Base-by-base conservation (phyloP, 2,113 vertebrate species). In the Ictidomys tridecemlineatus region DNA sequence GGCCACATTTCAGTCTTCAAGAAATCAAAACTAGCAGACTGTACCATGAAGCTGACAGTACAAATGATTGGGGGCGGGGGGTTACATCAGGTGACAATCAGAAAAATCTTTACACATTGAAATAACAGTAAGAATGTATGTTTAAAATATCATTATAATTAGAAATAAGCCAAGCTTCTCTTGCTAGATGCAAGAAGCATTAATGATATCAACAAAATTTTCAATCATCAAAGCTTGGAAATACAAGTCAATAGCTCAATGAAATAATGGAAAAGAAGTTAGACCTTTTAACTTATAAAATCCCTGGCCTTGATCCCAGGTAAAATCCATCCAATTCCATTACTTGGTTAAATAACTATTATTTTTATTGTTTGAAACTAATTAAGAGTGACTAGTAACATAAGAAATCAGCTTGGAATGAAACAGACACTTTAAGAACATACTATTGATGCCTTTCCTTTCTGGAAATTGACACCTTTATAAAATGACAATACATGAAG, bases 381-480 rank as follows among this genome's bases (percentile, higher is more conserved):
- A 79, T 37, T 84, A 56, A 13, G 37, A 24, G 8, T 65, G 20
- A 56, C 28, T 85, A 85, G 30, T 32, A 94, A 90, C 13, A 88
- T 42, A 70, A 45, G 56, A 83, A 94, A 69, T 79, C 24, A 93
- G 85, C 37, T 37, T 78, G 24, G 73, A 87, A 85, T 56, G 13
- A 86, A 53, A 56, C 56, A 86, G 48, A 58, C 10, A 45, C 10
- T 34, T 48, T 65, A 65, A 48, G 32, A 69, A 80, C 63, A 85
- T 17, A 85, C 5, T 74, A 42, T 63, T 91, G 39, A 79, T 76
- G 32, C 8, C 45, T 69, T 87, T 14, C 11, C 9, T 85, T 89
- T 89, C 24, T 93, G 51, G 6, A 95, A 73, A 95, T 76, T 72
- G 58, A 87, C 20, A 78, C 28, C 34, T 92, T 92, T 96, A 63